phyloP scores from a whole-genome alignment of 2,113 vertebrate species.

The Phylloscopus trochiloides region DNA sequence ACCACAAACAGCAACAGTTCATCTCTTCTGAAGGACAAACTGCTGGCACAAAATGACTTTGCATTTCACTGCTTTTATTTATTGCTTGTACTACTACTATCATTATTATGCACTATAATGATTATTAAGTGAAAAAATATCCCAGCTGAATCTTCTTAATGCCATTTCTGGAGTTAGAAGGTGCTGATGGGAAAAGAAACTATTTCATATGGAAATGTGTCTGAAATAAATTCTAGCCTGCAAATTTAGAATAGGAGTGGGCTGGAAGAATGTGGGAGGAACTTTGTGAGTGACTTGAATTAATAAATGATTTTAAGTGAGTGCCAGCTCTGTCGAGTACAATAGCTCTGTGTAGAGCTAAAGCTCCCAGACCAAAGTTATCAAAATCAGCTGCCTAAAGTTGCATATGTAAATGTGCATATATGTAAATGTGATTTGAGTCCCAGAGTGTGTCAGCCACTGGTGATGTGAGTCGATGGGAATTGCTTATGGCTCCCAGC shows the following conservation, averaged over 20 bases:
- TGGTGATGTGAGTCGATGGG: background rate
- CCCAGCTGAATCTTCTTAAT: background rate
- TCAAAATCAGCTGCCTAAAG: background rate
- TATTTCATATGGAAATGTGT: background rate
- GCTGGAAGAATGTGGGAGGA: constrained; percentile 14
- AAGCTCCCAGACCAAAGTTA: background rate
- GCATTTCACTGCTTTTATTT: constrained; percentile 4
- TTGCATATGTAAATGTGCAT: background rate
- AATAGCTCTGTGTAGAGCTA: background rate
- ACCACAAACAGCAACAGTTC: background rate
- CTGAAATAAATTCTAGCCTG: constrained; percentile 4
- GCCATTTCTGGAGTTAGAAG: background rate
- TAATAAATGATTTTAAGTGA: constrained; percentile 20
- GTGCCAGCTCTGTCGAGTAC: background rate
- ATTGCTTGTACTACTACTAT: background rate
- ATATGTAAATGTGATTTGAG: background rate
- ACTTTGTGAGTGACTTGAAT: background rate
- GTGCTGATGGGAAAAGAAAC: background rate
- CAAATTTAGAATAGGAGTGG: background rate
- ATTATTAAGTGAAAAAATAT: background rate
- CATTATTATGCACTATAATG: background rate
- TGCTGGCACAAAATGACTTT: background rate
- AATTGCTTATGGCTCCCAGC: background rate
- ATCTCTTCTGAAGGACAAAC: background rate
- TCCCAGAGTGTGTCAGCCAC: background rate